Conservation (phyloP, 2,797 vertebrate genomes). For the Chaetodon trifasciatus region DNA sequence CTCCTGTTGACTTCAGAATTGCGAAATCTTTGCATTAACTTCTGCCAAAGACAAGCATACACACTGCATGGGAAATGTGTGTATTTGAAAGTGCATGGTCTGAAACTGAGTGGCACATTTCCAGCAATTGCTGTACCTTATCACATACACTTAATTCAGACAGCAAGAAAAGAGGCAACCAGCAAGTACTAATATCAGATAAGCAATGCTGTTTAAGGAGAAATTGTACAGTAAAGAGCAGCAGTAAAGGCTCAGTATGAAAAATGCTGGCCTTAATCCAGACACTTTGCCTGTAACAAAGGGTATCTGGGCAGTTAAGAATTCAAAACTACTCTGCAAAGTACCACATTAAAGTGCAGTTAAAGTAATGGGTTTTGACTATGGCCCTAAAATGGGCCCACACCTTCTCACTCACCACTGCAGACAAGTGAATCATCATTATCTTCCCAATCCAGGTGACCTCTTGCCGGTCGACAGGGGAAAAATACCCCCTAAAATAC, state of each 20-base stretch:
- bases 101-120: conserved; percentile 31
- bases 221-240: conserved; percentile 35
- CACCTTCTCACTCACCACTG: conserved; percentile 73
- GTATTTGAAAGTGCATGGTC: conserved; percentile 16
- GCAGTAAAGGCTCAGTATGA: conserved; percentile 36
- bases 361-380: conserved; percentile 69
- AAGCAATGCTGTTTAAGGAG: conserved; percentile 30
- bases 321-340: conserved; percentile 63
- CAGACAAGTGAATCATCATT: conserved; percentile 58
- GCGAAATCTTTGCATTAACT: conserved; percentile 32
- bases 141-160: conserved; percentile 21
- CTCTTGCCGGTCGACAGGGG: conserved; percentile 26
- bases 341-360: conserved; percentile 66
- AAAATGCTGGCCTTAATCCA: conserved; percentile 63
- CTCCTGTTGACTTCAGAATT: conserved; percentile 6
- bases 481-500: conserved; percentile 41
- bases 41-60: conserved; percentile 30
- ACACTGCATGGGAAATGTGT: conserved; percentile 9
- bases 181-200: conserved; percentile 16
- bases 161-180: conserved; percentile 13
- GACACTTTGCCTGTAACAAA: conserved; percentile 55
- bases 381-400: conserved; percentile 47
- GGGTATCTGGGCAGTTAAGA: conserved; percentile 55
- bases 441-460: conserved; percentile 62
- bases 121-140: conserved; percentile 48